Evolutionary conservation across 2,797 vertebrate genomes (phyloP), one percentile per base, ranked within the genome.

Genomic region (Sciurus carolinensis): DNA sequence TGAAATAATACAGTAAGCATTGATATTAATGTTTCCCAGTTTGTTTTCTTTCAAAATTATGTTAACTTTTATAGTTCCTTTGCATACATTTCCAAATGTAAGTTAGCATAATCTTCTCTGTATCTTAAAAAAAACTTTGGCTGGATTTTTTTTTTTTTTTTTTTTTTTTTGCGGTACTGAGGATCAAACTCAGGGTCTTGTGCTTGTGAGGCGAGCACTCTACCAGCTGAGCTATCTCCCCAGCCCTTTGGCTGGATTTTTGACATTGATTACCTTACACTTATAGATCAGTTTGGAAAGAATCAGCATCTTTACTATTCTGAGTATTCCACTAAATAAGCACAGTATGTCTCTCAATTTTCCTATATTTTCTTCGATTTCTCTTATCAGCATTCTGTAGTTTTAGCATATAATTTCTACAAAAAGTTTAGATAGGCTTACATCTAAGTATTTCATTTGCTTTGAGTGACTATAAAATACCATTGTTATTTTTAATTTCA

Each of bases 21-120:
- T 66, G 64, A 90, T 64, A 96, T 91, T 50, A 94, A 67, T 84
- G 82, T 11, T 22, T 75, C 42, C 7, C 11, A 13, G 11, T 80
- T 87, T 88, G 79, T 76, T 69, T 79, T 82, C 77, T 93, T 69
- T 64, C 59, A 75, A 93, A 87, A 95, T 42, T 62, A 24, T 52
- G 30, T 76, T 88, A 72, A 15, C 6, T 80, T 50, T 93, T 81
- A 77, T 20, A 91, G 20, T 64, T 47, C 12, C 54, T 84, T 79
- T 92, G 12, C 44, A 57, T 83, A 7, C 39, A 57, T 87, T 87
- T 50, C 39, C 44, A 52, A n/a, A 67, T 11, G 59, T 28, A 59
- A n/a, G 39, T 44, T 90, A 85, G 36, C 50, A 80, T 69, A 59
- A 88, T 64, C 15, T 82, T 79, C 8, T 62, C 57, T 72, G 17